Evolutionary conservation across 2,797 vertebrate species (phyloP).

Genomic region (Arrhamphus sclerolepis): DNA sequence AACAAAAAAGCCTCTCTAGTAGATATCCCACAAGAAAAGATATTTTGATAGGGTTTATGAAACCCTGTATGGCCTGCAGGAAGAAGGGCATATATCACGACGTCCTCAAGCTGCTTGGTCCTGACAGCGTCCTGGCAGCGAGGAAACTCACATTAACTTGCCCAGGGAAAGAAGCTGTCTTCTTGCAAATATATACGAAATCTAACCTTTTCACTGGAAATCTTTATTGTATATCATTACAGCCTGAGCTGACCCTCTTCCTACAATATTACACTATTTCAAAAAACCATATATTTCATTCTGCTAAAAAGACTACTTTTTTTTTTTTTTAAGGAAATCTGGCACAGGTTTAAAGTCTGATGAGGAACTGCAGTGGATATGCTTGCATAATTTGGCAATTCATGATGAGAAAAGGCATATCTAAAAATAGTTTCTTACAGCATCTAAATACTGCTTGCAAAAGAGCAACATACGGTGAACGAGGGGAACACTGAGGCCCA

Average conservation of each 20-base stretch:
- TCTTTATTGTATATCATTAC: constrained; percentile 51
- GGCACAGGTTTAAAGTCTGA: constrained; percentile 51
- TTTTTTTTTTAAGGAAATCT: constrained; percentile 40
- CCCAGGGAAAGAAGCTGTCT: constrained; percentile 43
- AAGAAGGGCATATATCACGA: constrained; percentile 71
- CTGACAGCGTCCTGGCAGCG: constrained; percentile 62
- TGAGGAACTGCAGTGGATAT: constrained; percentile 59
- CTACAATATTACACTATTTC: constrained; percentile 35
- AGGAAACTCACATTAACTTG: constrained; percentile 57
- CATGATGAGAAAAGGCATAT: constrained; percentile 67
- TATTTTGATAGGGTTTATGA: constrained; percentile 77
- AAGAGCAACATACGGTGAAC: constrained; percentile 39
- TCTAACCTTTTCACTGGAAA: constrained; percentile 59
- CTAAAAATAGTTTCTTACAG: constrained; percentile 24
- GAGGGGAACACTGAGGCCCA: constrained; percentile 17
- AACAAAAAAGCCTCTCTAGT: constrained; percentile 63
- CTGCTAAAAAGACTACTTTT: constrained; percentile 28
- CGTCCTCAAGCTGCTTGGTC: constrained; percentile 64
- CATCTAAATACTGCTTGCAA: constrained; percentile 40
- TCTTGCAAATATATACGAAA: constrained; percentile 64
- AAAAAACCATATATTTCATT: constrained; percentile 45
- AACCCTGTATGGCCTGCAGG: constrained; percentile 71
- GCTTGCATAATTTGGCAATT: constrained; percentile 76
- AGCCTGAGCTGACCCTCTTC: constrained; percentile 31
- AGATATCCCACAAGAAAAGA: constrained; percentile 76